A percentile compares a stretch with the other conserved stretches of the same genome.
These are phyloP conservation scores for Anguilla japonica DNA, from an alignment of 2,113 vertebrate species.

Conservation along the genomic window DNA sequence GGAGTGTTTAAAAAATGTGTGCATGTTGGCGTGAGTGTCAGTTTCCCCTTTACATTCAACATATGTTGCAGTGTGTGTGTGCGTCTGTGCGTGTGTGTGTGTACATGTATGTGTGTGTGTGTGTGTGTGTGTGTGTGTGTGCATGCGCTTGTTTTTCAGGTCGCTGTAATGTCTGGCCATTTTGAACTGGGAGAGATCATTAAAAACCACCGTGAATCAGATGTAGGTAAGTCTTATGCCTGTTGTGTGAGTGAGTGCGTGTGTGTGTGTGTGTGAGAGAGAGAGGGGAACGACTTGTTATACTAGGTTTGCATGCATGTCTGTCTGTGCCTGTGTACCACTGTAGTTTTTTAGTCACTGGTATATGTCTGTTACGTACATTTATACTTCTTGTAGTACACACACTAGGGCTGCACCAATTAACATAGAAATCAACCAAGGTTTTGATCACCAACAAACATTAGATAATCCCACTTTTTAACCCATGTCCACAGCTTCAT, in stretches of 20 bases:
- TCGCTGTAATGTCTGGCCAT: conserved; percentile 89
- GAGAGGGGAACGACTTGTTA: too few relatives aligned
- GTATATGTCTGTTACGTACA: too few relatives aligned
- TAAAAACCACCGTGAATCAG: conserved; percentile 83
- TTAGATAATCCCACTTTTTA: too few relatives aligned
- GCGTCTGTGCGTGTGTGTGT: neutral
- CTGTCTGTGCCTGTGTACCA: too few relatives aligned
- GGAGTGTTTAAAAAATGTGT: neutral
- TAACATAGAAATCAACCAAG: too few relatives aligned
- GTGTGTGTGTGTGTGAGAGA: neutral
- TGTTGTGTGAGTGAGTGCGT: neutral
- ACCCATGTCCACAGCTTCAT: too few relatives aligned
- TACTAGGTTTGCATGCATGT: too few relatives aligned
- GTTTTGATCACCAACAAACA: too few relatives aligned
- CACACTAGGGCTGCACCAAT: too few relatives aligned
- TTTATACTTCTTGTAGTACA: too few relatives aligned
- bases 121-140: conserved; percentile 10
- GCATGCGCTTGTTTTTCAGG: conserved; percentile 63
- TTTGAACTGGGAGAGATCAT: conserved; percentile 91
- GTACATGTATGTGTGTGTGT: neutral
- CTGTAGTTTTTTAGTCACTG: too few relatives aligned
- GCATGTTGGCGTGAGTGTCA: neutral
- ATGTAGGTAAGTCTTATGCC: conserved; percentile 75
- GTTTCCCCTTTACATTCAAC: neutral
- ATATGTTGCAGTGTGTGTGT: conserved; percentile 4